Percentiles rank a stretch among this genome's conserved stretches.
These are phyloP conservation scores for Adoxophyes honmai DNA, from an alignment of 1,140 invertebrate species.

Conservation along the genomic window DNA sequence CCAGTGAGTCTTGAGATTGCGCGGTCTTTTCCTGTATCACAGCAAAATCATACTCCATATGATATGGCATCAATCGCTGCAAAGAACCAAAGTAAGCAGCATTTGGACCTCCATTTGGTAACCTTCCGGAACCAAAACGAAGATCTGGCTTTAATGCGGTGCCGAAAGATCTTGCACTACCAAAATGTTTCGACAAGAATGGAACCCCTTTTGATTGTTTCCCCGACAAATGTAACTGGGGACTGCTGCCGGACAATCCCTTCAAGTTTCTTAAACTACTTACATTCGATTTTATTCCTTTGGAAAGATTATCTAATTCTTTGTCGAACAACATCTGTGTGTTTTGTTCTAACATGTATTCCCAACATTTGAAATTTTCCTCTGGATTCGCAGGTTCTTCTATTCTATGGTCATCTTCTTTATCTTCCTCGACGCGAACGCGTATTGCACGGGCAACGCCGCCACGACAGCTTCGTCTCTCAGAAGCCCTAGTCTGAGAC, in stretches of 20 bases:
- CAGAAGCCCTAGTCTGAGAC: conserved; percentile 54
- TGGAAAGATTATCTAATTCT: conserved; percentile 89
- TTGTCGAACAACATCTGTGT: conserved; percentile 92
- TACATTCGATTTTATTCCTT: conserved; percentile 77
- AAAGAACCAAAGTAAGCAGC: conserved; percentile 91
- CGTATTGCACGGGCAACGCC: conserved; percentile 79
- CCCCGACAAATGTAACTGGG: conserved; percentile 74
- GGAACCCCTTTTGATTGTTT: conserved; percentile 73
- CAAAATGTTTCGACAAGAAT: conserved; percentile 86
- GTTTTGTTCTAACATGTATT: conserved; percentile 95
- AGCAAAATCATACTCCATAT: conserved; percentile 90
- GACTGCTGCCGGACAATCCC: conserved; percentile 77
- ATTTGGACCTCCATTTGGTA: conserved; percentile 84
- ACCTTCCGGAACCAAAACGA: conserved; percentile 66
- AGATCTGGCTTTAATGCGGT: conserved; percentile 64
- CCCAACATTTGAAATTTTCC: conserved; percentile 94
- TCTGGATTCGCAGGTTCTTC: conserved; percentile 79
- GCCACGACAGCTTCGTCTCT: conserved; percentile 77
- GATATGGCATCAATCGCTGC: conserved; percentile 89
- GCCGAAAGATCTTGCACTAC: conserved; percentile 83
- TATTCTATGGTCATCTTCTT: conserved; percentile 80
- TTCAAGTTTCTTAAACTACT: conserved; percentile 72
- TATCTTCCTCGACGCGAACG: conserved; percentile 78
- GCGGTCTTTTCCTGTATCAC: conserved; percentile 86
- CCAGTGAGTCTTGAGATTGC: conserved; percentile 82